Conservation (phyloP, 2,888 invertebrate species). For the Drosophila antonietae region DNA sequence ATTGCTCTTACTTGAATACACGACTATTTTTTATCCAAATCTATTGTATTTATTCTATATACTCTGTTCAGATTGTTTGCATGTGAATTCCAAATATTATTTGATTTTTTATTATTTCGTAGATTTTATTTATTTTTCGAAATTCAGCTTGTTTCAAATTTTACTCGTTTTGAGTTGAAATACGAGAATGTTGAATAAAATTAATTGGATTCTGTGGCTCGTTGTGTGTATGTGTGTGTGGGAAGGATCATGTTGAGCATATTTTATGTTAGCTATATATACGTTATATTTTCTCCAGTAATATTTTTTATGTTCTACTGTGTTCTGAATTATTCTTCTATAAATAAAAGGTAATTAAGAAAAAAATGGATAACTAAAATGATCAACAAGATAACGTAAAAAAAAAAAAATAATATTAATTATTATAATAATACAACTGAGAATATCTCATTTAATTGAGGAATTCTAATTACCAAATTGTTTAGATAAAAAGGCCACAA, state of each 20-base stretch:
- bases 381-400: too few species aligned
- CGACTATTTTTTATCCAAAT: conserved; percentile 40
- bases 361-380: too few species aligned
- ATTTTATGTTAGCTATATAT: neutral
- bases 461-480: too few species aligned
- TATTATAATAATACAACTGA: too few species aligned
- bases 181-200: neutral
- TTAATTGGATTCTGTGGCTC: neutral
- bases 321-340: too few species aligned
- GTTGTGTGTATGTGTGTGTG: neutral
- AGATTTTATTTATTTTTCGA: neutral
- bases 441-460: too few species aligned
- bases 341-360: too few species aligned
- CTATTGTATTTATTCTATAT: conserved; percentile 19
- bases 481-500: too few species aligned
- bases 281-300: too few species aligned
- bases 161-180: neutral
- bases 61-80: conserved; percentile 6
- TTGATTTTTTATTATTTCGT: neutral
- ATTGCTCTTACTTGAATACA: conserved; percentile 35
- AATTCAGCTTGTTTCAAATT: neutral
- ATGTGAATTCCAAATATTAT: conserved; percentile 1
- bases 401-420: too few species aligned
- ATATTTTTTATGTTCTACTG: neutral
- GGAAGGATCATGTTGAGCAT: neutral